A percentile compares a stretch with the other conserved stretches of the same genome.
Conservation (phyloP, 2,113 vertebrate species). For the Connochaetes taurinus region DNA sequence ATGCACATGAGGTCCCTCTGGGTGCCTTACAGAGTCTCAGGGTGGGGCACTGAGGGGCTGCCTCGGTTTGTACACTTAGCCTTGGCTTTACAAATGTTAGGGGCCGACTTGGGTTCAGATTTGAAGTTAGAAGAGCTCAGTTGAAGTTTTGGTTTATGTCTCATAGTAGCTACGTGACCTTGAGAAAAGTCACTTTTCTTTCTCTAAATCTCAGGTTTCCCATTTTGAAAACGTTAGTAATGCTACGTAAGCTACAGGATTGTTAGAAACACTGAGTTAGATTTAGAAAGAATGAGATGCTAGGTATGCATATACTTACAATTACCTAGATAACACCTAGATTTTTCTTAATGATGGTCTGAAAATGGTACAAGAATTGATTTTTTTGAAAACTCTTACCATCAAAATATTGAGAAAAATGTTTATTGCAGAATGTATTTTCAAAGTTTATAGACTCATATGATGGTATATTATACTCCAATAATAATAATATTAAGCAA, state of each 20-base stretch:
- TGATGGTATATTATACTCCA: neutral
- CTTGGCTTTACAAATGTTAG: neutral
- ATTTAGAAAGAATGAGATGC: neutral
- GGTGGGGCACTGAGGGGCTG: neutral
- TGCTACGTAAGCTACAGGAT: neutral
- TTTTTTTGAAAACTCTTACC: slow-evolving; percentile 2
- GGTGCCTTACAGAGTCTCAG: neutral
- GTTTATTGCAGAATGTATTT: neutral
- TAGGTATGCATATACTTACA: neutral
- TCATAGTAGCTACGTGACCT: neutral
- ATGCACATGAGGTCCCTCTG: neutral
- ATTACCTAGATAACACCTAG: neutral
- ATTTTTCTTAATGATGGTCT: slow-evolving; percentile 19
- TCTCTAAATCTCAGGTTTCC: neutral
- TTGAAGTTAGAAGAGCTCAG: neutral
- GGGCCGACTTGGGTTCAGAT: neutral
- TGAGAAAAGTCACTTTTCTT: slow-evolving; percentile 10
- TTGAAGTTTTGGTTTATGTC: neutral
- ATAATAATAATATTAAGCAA: neutral
- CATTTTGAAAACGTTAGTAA: slow-evolving; percentile 6
- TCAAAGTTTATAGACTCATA: neutral
- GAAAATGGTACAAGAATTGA: neutral
- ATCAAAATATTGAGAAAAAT: slow-evolving; percentile 1
- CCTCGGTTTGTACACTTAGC: neutral
- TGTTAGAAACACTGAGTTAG: neutral